phyloP scores from a whole-genome alignment of 2,113 vertebrate species.

The human (Homo sapiens) region GRCh38 chr21:37767501-37768000 shows the following conservation, averaged over 20 bases:
- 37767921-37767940: conserved; percentile 38
- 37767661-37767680: no score
- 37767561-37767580: background rate
- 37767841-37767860: conserved; percentile 34
- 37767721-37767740: no score
- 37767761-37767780: background rate
- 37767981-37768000: conserved; percentile 64
- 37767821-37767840: conserved; percentile 41
- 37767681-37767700: no score
- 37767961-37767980: conserved; percentile 57
- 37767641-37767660: no score
- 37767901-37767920: conserved; percentile 45
- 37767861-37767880: conserved; percentile 46
- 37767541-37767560: accelerated
- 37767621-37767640: no score
- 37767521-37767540: accelerated
- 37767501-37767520: background rate
- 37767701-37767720: no score
- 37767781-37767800: background rate
- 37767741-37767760: background rate
- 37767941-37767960: conserved; percentile 41
- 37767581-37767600: background rate
- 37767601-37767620: no score
- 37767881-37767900: conserved; percentile 48
- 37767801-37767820: background rate